phyloP scores from a whole-genome alignment of 2,888 invertebrate genomes.

The Nephrotoma flavescens region DNA sequence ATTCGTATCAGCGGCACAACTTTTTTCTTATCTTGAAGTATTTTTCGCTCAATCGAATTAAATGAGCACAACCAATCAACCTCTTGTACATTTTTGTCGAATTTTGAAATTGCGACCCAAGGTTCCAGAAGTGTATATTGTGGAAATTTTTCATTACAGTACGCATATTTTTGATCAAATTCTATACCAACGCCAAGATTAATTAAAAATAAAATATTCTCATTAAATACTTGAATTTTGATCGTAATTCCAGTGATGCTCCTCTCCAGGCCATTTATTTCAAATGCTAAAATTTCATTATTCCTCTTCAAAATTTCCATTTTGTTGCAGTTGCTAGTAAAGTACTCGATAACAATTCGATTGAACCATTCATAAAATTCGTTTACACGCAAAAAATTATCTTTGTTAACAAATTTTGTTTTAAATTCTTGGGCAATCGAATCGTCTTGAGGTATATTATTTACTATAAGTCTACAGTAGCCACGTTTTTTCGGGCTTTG shows the following conservation, averaged over 20 bases:
- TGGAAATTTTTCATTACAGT: background rate
- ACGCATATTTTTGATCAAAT: background rate
- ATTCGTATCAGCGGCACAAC: background rate
- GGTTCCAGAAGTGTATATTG: background rate
- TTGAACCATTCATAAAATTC: background rate
- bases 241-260: background rate
- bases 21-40: background rate
- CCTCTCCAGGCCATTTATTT: background rate
- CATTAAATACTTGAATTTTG: conserved; percentile 8
- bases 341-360: background rate
- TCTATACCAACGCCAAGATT: background rate
- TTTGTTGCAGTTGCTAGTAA: background rate
- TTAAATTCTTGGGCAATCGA: background rate
- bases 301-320: background rate
- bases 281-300: background rate
- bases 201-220: conserved; percentile 12
- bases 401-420: background rate
- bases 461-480: background rate
- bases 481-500: background rate
- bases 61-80: background rate
- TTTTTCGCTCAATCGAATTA: background rate
- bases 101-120: background rate
- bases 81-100: background rate
- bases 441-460: background rate
- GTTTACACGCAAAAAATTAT: background rate